Percentiles rank a stretch among this genome's conserved stretches.
Evolutionary conservation across 1,140 invertebrate species (phyloP).

Genomic region (Hylyphantes graminicola): DNA sequence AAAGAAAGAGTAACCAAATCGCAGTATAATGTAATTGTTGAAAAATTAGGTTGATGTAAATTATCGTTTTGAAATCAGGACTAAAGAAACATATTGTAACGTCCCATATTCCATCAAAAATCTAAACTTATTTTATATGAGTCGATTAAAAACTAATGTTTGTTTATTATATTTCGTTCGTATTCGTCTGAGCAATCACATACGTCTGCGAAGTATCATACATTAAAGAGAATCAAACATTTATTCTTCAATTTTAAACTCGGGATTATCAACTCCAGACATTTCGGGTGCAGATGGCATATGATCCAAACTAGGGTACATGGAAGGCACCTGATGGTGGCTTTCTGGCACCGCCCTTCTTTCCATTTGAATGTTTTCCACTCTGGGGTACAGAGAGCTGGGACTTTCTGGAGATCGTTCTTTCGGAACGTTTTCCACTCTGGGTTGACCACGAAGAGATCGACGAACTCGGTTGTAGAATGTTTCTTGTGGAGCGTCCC

Average conservation of each 20-base stretch:
- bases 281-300: neutral
- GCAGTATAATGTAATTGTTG: no score
- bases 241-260: constrained; percentile 17
- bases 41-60: no score
- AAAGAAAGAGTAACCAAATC: no score
- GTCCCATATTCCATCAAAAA: no score
- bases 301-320: constrained; percentile 41
- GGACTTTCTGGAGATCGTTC: neutral
- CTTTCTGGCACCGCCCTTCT: neutral
- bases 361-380: neutral
- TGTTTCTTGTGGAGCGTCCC: neutral
- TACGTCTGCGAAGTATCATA: neutral
- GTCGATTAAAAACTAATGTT: no score
- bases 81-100: no score
- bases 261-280: neutral
- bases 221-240: neutral
- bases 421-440: neutral
- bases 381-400: neutral
- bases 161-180: no score
- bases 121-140: no score
- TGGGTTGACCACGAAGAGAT: neutral
- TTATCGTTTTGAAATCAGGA: no score
- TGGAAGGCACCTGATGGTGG: constrained; percentile 21
- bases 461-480: constrained; percentile 29
- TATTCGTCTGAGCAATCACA: no score